phyloP scores from a whole-genome alignment of 2,888 invertebrate genomes.

The Sinhomidia bicolor region DNA sequence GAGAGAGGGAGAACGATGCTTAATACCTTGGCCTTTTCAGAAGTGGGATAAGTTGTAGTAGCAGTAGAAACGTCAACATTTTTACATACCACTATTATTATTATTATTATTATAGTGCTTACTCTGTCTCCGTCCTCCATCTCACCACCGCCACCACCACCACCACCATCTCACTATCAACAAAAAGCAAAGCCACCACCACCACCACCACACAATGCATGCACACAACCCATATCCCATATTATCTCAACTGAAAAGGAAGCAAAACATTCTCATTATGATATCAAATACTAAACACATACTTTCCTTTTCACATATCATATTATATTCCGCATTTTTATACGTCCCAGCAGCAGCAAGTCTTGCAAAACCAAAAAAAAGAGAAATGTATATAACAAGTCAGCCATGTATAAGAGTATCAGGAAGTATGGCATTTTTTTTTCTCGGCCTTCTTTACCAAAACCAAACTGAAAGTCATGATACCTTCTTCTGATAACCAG shows the following conservation, averaged over 20 bases:
- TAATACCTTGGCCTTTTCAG: conserved; percentile 70
- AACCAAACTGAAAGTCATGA: conserved; percentile 38
- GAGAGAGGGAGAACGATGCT: conserved; percentile 50
- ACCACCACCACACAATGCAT: conserved; percentile 39
- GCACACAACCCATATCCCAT: conserved; percentile 40
- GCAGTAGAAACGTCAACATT: conserved; percentile 48
- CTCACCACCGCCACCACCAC: conserved; percentile 2
- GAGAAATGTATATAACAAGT: conserved; percentile 17
- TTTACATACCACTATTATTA: conserved; percentile 34
- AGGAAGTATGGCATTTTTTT: conserved; percentile 67
- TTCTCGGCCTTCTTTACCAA: conserved; percentile 39
- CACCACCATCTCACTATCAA: neutral
- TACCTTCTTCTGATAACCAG: conserved; percentile 50
- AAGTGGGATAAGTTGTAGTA: conserved; percentile 55
- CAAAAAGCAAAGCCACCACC: conserved; percentile 22
- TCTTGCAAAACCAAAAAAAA: conserved; percentile 41
- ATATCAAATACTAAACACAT: conserved; percentile 69
- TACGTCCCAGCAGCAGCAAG: conserved; percentile 24
- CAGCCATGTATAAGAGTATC: conserved; percentile 58
- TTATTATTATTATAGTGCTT: conserved; percentile 24
- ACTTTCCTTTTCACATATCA: conserved; percentile 62
- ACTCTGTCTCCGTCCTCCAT: neutral
- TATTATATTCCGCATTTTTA: conserved; percentile 23
- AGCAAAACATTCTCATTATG: conserved; percentile 68
- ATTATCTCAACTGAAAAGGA: conserved; percentile 52